phyloP scores from a whole-genome alignment of 30 jellyfish, hydroid and myxozoan species.

The Aurelia sp. region DNA sequence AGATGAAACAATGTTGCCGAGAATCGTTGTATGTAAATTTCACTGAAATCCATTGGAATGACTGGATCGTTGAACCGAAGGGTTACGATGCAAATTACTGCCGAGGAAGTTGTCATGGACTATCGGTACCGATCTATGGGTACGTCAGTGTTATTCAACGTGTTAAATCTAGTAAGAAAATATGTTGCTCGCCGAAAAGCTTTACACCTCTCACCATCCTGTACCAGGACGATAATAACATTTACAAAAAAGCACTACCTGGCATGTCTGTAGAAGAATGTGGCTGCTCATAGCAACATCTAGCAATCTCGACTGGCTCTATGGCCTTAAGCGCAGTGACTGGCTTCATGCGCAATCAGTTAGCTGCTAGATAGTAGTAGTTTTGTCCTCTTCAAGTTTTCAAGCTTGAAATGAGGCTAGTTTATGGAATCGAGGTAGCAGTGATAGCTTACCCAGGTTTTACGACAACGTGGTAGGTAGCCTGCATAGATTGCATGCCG shows the following conservation, averaged over 20 bases:
- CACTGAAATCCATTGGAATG: conserved; percentile 82
- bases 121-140: conserved; percentile 76
- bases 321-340: conserved; percentile 24
- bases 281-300: conserved; percentile 69
- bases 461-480: too few species aligned
- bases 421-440: neutral
- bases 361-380: conserved; percentile 54
- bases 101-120: conserved; percentile 66
- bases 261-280: conserved; percentile 83
- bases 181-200: conserved; percentile 83
- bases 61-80: conserved; percentile 77
- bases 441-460: too few species aligned
- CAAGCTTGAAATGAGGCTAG: neutral
- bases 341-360: conserved; percentile 36
- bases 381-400: neutral
- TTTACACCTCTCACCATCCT: conserved; percentile 54
- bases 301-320: conserved; percentile 1
- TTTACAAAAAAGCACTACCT: conserved; percentile 53
- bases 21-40: conserved; percentile 65
- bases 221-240: conserved; percentile 54
- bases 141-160: conserved; percentile 66
- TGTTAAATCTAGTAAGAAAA: conserved; percentile 24
- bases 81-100: conserved; percentile 78
- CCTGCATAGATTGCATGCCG: too few species aligned
- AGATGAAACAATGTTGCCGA: conserved; percentile 69